Base-by-base conservation (phyloP, 2,113 vertebrate genomes). In the Pachypanchax playfairii region DNA sequence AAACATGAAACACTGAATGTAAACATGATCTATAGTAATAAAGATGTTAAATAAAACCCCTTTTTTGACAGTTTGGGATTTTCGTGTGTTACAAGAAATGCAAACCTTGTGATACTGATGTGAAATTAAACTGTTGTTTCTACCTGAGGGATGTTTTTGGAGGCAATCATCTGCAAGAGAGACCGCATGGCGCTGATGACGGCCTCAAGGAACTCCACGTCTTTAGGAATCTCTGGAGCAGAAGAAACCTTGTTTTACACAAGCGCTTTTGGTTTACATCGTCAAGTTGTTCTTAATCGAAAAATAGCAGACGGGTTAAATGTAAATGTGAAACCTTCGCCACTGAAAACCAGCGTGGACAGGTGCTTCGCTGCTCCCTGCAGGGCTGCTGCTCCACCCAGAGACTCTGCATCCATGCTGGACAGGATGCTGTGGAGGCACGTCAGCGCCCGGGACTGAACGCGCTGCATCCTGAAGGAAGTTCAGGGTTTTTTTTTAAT, bases 381-480 rank as follows among this genome's bases (percentile, higher is more conserved):
- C n/a, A 99, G 92, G 26, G 91, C 93, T 1, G 88, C 63, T 5
- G 86, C 71, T 50, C 96, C 97, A 26, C 97, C 97, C 36, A 98
- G 92, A 53, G 91, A 91, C 66, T 96, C 94, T n/a, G 91, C 67
- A 0, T 97, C 96, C 82, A 98, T 93, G 55, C 92, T 88, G 64
- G 94, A 92, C 64, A 98, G 86, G 33, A 99, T 94, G 73, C 93
- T 98, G 38, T 99, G 95, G 35, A 99, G 94, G 72, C 96, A 98
- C 0, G 93, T 94, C 56, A 99, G 90, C 3, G 97, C 97, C 71
- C 97, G 91, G 28, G 92, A 95, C 80, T 98, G 97, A 6, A 99
- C 87, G 0, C 91, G 90, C 43, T 87, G 91, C 90, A 99, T 92
- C 59, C 97, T 99, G 79, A 36, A 89, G 79, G 11, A 48, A 17